phyloP scores from a whole-genome alignment of 2,888 invertebrate genomes.

The Polietes domitor region DNA sequence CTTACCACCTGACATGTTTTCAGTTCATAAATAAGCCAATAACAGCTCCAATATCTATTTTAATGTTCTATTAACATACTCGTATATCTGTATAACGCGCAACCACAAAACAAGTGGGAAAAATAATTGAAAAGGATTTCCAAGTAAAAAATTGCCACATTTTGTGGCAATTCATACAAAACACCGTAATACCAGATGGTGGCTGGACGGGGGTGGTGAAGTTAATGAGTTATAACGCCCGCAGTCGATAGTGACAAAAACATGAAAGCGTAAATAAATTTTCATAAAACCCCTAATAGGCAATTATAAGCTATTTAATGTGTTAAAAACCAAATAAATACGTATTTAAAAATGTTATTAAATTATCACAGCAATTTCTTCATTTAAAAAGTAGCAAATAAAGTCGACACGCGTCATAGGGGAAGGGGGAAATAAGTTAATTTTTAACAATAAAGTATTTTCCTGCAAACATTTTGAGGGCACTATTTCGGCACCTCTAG shows the following conservation, averaged over 20 bases:
- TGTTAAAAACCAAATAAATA: slow-evolving; percentile 45
- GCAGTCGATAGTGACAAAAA: not conserved
- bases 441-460: too few relatives aligned
- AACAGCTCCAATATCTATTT: slow-evolving; percentile 4
- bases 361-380: not conserved
- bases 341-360: slow-evolving; percentile 23
- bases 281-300: slow-evolving; percentile 58
- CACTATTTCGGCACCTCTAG: too few relatives aligned
- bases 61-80: slow-evolving; percentile 30
- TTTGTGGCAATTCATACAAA: not conserved
- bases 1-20: not conserved
- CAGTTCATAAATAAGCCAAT: not conserved
- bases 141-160: slow-evolving; percentile 25
- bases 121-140: slow-evolving; percentile 1
- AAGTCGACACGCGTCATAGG: too few relatives aligned
- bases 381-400: not conserved
- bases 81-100: not conserved
- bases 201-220: not conserved
- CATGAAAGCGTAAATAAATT: not conserved
- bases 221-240: slow-evolving; percentile 15
- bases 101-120: not conserved
- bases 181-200: not conserved
- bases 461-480: too few relatives aligned
- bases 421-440: too few relatives aligned
- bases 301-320: slow-evolving; percentile 61